Evolutionary conservation across 2,797 vertebrate species (phyloP).

Genomic region (Anguilla pacifica): DNA sequence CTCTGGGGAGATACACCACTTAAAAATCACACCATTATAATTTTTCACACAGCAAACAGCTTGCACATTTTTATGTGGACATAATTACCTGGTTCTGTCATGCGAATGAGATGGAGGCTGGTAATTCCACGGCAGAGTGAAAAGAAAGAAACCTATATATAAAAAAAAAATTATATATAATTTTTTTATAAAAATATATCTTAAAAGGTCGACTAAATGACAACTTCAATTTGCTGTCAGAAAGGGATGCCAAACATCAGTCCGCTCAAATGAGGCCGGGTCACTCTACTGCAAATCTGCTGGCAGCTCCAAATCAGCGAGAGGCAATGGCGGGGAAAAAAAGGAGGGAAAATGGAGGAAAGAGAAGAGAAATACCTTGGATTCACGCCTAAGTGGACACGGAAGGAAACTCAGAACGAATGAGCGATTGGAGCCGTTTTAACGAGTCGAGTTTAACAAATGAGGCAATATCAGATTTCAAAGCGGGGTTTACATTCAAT

Average conservation of each 20-base stretch:
- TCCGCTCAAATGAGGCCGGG: conserved; percentile 28
- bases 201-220: conserved; percentile 27
- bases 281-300: neutral
- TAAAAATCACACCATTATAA: conserved; percentile 74
- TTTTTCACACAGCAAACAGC: conserved; percentile 71
- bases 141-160: conserved; percentile 19
- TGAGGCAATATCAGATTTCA: conserved; percentile 57
- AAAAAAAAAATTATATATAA: neutral
- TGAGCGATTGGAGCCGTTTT: conserved; percentile 61
- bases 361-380: conserved; percentile 9
- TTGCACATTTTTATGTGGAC: conserved; percentile 72
- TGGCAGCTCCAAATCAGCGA: neutral
- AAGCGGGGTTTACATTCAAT: conserved; percentile 55
- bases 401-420: conserved; percentile 55
- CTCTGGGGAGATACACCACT: conserved; percentile 78
- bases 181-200: neutral
- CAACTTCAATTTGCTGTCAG: conserved; percentile 31
- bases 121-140: conserved; percentile 30
- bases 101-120: conserved; percentile 43
- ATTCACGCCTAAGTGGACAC: conserved; percentile 62
- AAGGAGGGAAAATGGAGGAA: neutral
- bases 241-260: conserved; percentile 14
- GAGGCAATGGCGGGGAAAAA: neutral
- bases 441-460: conserved; percentile 72
- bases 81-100: conserved; percentile 82